Conservation (phyloP, 2,888 invertebrate species). For the Temnothorax ravouxi region DNA sequence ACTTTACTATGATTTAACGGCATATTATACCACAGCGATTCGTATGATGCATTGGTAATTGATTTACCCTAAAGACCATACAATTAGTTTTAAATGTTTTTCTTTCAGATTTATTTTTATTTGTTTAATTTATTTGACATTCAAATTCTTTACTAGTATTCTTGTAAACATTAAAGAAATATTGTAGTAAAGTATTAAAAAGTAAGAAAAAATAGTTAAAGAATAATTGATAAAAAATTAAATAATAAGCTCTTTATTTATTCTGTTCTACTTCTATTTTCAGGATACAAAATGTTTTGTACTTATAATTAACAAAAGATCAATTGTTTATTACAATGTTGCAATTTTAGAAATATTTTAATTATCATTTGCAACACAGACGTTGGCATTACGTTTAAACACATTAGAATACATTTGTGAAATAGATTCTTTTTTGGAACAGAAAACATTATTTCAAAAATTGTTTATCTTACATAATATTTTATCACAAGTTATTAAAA, state of each 20-base stretch:
- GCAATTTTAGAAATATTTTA: too few relatives aligned
- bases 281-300: background rate
- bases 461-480: too few relatives aligned
- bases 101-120: background rate
- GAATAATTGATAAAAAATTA: background rate
- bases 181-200: background rate
- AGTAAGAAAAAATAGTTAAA: background rate
- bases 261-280: background rate
- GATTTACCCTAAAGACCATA: conserved; percentile 37
- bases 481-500: too few relatives aligned
- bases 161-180: background rate
- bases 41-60: conserved; percentile 47
- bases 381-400: background rate
- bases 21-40: conserved; percentile 60
- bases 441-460: too few relatives aligned
- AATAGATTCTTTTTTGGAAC: background rate
- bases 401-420: background rate
- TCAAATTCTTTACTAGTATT: background rate
- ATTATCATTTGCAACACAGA: background rate
- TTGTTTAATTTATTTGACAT: background rate
- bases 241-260: background rate
- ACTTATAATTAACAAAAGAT: background rate
- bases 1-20: conserved; percentile 41
- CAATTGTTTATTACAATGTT: background rate
- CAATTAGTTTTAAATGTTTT: background rate